A percentile compares a stretch with the other conserved stretches of the same genome.
Conservation (phyloP, 2,888 invertebrate species). For the Amblyjoppa fuscipennis region DNA sequence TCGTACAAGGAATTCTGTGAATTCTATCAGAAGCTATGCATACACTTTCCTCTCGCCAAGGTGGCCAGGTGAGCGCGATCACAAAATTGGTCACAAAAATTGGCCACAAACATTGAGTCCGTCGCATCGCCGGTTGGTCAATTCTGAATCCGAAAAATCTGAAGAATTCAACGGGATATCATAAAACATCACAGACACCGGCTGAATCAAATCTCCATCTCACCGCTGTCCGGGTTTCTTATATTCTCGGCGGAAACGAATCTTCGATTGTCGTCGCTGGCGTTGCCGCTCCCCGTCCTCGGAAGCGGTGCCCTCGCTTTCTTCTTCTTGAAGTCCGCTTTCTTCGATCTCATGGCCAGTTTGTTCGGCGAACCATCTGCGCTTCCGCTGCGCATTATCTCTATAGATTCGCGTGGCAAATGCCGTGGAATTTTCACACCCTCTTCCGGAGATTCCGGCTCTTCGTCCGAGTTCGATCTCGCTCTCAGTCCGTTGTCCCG, state of each 20-base stretch:
- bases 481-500: conserved; percentile 12
- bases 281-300: conserved; percentile 7
- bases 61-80: conserved; percentile 91
- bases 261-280: conserved; percentile 26
- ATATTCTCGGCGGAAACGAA: conserved; percentile 21
- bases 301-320: conserved; percentile 70
- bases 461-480: conserved; percentile 21
- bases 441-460: conserved; percentile 38
- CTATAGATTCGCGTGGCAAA: conserved; percentile 66
- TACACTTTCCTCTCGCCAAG: conserved; percentile 96
- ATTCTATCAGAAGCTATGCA: conserved; percentile 96
- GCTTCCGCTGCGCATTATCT: conserved; percentile 50
- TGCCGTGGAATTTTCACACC: conserved; percentile 26
- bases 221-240: conserved; percentile 64
- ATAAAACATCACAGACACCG: neutral
- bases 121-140: neutral
- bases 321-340: conserved; percentile 67
- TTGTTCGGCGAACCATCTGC: conserved; percentile 46
- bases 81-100: neutral
- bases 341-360: conserved; percentile 53
- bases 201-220: conserved; percentile 70
- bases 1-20: conserved; percentile 99
- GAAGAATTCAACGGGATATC: neutral
- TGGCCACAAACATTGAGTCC: neutral
- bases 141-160: too few relatives aligned